Percentiles rank a stretch among this genome's conserved stretches.
Evolutionary conservation across 2,888 invertebrate genomes (phyloP).

Genomic region (Acanthoscelides obtectus): DNA sequence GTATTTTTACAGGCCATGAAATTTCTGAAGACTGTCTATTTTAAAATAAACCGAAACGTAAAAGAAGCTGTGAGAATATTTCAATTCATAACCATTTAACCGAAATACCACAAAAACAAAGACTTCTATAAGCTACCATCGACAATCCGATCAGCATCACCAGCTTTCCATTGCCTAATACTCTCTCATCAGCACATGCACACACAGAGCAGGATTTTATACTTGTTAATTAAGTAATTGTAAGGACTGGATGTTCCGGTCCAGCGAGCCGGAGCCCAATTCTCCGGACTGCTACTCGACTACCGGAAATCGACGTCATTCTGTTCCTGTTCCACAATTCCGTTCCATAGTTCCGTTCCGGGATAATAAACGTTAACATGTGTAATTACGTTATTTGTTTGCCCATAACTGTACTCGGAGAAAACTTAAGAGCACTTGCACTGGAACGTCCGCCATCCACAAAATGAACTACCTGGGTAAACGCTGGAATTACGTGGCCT

Average conservation of each 20-base stretch:
- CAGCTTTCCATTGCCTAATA: too few relatives aligned
- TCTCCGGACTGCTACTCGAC: neutral
- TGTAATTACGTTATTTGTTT: constrained; percentile 15
- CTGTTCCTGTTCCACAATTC: too few relatives aligned
- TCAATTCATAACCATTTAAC: too few relatives aligned
- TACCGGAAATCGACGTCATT: neutral
- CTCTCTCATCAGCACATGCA: neutral
- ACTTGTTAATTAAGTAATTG: neutral
- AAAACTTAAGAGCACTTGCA: neutral
- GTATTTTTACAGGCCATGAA: too few relatives aligned
- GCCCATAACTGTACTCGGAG: constrained; percentile 6
- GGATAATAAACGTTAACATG: constrained; percentile 18
- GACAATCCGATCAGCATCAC: too few relatives aligned
- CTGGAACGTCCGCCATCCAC: neutral
- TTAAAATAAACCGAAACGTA: too few relatives aligned
- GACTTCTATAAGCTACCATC: too few relatives aligned
- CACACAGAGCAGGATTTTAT: neutral
- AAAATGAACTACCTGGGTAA: neutral
- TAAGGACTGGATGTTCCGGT: neutral
- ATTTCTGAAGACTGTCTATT: too few relatives aligned
- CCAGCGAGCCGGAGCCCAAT: neutral
- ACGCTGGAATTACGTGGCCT: neutral
- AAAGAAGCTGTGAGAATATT: too few relatives aligned
- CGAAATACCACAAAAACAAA: too few relatives aligned
- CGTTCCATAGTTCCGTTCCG: constrained; percentile 8